These are phyloP conservation scores for Philopedon plagiatum DNA, from an alignment of 2,888 invertebrate species.

Conservation along the genomic window DNA sequence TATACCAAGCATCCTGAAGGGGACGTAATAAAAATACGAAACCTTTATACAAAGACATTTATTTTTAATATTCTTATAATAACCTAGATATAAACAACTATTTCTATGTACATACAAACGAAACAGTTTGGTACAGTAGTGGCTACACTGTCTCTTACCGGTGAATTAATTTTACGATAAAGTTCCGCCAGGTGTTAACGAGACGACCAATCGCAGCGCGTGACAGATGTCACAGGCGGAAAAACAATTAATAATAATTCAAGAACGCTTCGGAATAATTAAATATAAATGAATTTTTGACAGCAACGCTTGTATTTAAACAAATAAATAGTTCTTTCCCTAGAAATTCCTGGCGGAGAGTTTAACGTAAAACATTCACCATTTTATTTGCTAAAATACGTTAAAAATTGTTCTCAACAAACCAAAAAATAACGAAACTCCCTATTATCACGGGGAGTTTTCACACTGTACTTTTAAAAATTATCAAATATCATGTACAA, in stretches of 20 bases:
- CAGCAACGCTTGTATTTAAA: too few species aligned
- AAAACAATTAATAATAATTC: too few species aligned
- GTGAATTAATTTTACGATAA: constrained; percentile 40
- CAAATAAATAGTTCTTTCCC: too few species aligned
- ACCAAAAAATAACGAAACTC: constrained; percentile 40
- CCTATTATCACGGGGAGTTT: constrained; percentile 38
- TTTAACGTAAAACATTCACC: constrained; percentile 9
- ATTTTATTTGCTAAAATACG: constrained; percentile 29
- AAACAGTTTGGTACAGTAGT: constrained; percentile 55
- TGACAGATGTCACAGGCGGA: too few species aligned
- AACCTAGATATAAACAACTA: constrained; percentile 70
- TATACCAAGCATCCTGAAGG: too few species aligned
- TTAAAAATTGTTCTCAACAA: constrained; percentile 27
- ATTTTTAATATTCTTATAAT: constrained; percentile 69
- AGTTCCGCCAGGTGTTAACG: neutral
- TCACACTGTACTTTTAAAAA: constrained; percentile 18
- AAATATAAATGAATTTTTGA: too few species aligned
- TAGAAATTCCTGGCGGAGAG: neutral
- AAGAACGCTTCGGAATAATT: too few species aligned
- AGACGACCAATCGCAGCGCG: too few species aligned
- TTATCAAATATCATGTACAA: neutral
- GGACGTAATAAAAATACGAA: constrained; percentile 24
- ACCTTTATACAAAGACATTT: constrained; percentile 69
- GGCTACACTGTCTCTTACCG: neutral
- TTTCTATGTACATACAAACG: constrained; percentile 69